Conservation (phyloP, 2,797 vertebrate genomes). For the Manis pentadactyla region DNA sequence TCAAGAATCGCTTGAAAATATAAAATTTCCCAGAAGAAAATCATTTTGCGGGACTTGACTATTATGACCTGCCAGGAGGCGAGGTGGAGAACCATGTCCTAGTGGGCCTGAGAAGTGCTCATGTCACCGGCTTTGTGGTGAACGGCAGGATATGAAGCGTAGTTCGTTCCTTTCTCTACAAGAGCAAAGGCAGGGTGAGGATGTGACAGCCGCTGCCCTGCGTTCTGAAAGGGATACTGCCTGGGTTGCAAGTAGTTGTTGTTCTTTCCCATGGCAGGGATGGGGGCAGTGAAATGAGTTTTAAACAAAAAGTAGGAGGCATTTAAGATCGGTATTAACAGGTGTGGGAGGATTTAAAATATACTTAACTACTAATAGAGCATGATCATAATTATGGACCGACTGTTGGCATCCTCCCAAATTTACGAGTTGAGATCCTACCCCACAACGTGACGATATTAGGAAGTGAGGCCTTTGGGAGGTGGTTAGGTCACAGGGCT, state of each 20-base stretch:
- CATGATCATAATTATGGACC: background rate
- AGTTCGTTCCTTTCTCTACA: background rate
- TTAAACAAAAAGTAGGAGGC: background rate
- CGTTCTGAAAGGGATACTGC: background rate
- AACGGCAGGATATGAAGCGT: accelerated
- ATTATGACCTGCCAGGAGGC: background rate
- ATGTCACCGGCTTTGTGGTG: background rate
- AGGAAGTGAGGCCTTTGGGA: background rate
- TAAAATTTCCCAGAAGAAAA: slow-evolving; percentile 25
- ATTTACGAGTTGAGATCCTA: background rate
- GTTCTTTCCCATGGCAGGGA: background rate
- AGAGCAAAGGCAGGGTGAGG: background rate
- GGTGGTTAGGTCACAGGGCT: background rate
- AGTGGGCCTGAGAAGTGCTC: background rate
- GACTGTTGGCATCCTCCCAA: background rate
- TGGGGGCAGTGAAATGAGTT: background rate
- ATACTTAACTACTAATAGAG: background rate
- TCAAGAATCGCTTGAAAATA: slow-evolving; percentile 32
- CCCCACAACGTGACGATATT: background rate
- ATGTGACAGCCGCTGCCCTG: too few relatives aligned
- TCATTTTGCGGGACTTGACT: background rate
- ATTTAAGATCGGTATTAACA: background rate
- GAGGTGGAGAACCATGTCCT: background rate
- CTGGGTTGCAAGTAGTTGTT: background rate
- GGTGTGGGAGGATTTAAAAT: background rate